Evolutionary conservation across 2,888 invertebrate species (phyloP).

Genomic region (Clivina fossor): DNA sequence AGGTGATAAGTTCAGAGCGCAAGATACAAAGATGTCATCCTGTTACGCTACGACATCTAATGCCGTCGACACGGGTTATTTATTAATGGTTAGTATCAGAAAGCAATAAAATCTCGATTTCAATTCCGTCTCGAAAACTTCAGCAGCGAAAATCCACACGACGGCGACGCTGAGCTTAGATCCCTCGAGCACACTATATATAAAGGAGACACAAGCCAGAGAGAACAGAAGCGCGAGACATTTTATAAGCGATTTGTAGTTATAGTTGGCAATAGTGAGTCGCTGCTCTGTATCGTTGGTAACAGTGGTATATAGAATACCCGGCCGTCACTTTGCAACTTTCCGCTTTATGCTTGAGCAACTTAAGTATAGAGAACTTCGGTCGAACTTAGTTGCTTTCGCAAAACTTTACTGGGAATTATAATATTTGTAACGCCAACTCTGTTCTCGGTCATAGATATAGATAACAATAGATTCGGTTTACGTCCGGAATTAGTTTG

Average conservation of each 20-base stretch:
- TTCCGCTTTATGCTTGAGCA: constrained; percentile 24
- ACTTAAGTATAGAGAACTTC: constrained; percentile 28
- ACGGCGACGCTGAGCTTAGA: too few relatives aligned
- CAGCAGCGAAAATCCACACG: constrained; percentile 13
- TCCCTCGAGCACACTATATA: constrained; percentile 14
- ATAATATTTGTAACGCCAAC: constrained; percentile 27
- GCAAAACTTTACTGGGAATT: constrained; percentile 14
- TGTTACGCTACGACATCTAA: neutral
- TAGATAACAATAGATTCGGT: too few relatives aligned
- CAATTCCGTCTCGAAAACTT: constrained; percentile 37
- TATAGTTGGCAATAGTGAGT: constrained; percentile 27
- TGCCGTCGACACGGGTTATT: constrained; percentile 20
- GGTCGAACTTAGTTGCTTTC: too few relatives aligned
- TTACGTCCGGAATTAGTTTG: too few relatives aligned
- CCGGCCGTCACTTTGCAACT: constrained; percentile 12
- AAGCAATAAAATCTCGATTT: constrained; percentile 39
- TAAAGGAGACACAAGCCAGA: too few relatives aligned
- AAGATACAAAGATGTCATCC: constrained; percentile 6
- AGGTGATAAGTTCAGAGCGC: constrained; percentile 7
- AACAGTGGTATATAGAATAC: too few relatives aligned
- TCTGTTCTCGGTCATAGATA: too few relatives aligned
- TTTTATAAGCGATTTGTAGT: constrained; percentile 30
- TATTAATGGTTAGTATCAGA: constrained; percentile 30
- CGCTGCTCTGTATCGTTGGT: constrained; percentile 17
- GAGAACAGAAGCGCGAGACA: constrained; percentile 14